Base-by-base conservation (phyloP, 1,140 invertebrate species). In the Anastatus disparis region DNA sequence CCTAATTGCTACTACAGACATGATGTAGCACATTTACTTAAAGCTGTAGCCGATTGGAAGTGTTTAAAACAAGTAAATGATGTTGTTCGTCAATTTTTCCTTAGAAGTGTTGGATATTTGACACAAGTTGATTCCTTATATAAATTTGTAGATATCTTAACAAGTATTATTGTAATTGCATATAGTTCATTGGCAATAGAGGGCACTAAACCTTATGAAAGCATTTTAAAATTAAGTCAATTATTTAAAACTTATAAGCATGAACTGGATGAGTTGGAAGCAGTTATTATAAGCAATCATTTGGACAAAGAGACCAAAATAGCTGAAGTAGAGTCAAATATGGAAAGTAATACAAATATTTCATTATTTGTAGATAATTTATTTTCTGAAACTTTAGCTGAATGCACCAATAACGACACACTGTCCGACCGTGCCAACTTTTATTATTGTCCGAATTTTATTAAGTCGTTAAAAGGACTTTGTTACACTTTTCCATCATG, bases 11-110 rank as follows among this genome's bases (percentile, higher is more conserved):
- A 6, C 17, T 56, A 56, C n/a, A 56, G 53, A 8, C 53, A 56
- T 56, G 29, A 56, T 20, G 53, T 56, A 35, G 53, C 53, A 56
- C 53, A 56, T 35, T 35, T 56, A 20, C n/a, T 56, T 2, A 31
- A 35, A 31, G 12, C 15, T 35, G 29, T 35, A 31, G 6, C 15
- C 7, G 24, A 20, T 29, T 58, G 55, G 55, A 58, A 58, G 2
- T 58, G 55, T 22, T 0, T 50, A 22, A 50, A 50, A 24, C 4
- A 50, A 1, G 10, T 10, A 10, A 58, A 58, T 13, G 55, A 27
- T 20, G 12, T 4, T 22, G n/a, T 58, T 22, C 1, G 9, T 10
- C 0, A 22, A 8, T 58, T 58, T 58, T 58, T 38, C 13, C 1
- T 58, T 0, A 58, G 55, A 58, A 1, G 15, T 38, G 17, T 58